Evolutionary conservation across 2,888 invertebrate species (phyloP), one percentile per base, ranked within the genome.

Genomic region (Tachystola acroxantha): DNA sequence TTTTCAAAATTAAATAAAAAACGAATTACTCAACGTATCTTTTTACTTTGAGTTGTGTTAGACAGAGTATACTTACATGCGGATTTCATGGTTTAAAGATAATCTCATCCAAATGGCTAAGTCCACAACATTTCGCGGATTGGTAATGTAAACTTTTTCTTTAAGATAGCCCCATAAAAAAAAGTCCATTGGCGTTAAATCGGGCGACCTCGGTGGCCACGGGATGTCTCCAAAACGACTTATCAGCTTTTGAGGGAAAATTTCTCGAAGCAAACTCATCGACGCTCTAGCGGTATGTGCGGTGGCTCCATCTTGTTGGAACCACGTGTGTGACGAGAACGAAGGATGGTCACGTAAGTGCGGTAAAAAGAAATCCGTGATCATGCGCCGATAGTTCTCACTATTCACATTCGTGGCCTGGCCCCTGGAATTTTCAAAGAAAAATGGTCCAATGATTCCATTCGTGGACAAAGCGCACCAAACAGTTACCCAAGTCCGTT

Each of bases 141-240:
- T 42, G 9, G 27, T 44, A 16, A 11, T 7, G 30, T 43, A 48
- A 30, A 47, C 48, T 36, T 45, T 45, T 20, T 12, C 27, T 37
- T 50, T 51, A 24, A 46, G 35, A 16, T 47, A 45, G 27, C 48
- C 40, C 42, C 40, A 38, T 12, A 43, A 39, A 39, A 43, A 50
- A 48, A 45, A 41, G 25, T 43, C 46, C 37, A 43, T 44, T 24
- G 48, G 47, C 11, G 45, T 40, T n/a, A 48, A 37, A 39, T 52
- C 42, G 6, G 47, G 51, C 11, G 42, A 43, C 10, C 46, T 44
- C 19, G 48, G 46, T 19, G 46, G 46, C 46, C 47, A 50, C 19
- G 30, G 14, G 14, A 35, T 35, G 32, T 35, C 32, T 13, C 32
- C 35, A 27, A 33, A 39, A 33, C 34, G 16, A 24, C 34, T 34